Evolutionary conservation across 2,888 invertebrate species (phyloP), one percentile per base, ranked within the genome.

Genomic region (Ectemnius cavifrons): DNA sequence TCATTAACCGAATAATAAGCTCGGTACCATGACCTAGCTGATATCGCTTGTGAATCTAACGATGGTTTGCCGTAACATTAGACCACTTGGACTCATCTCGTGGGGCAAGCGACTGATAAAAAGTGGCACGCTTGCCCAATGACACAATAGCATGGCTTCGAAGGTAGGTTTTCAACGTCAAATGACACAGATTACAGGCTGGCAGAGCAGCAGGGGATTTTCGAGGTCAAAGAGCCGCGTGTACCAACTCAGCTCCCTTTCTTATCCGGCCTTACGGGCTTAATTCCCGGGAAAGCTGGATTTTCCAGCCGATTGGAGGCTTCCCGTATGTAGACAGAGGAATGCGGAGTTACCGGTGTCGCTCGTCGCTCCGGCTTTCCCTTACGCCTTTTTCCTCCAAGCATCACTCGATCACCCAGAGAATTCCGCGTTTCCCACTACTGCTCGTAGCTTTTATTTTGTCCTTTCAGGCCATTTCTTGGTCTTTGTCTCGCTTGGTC

Each of bases 271-370:
- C 68, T 71, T 65, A 58, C 62, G 66, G 16, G 68, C 73, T 78
- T 74, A 81, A 84, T 81, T 83, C 81, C 62, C 75, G 80, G 84
- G 86, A 86, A 87, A 87, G 88, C 82, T 79, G 82, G 84, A 88
- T 88, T 87, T 88, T 88, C 85, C 85, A 79, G 68, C 76, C 85
- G 85, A 87, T 88, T 83, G 76, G 58, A 67, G 63, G 23, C 74
- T 70, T 72, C 71, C 77, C 63, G 73, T 67, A 52, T 71, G 76
- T 67, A 79, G 16, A 28, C 68, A 67, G 37, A 52, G 67, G 69
- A 63, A 74, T 63, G 77, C 73, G 52, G 18, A 59, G 56, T 45
- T 57, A 59, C 28, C 23, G 45, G 27, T 16, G 5, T 37, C 37
- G 37, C 49, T 46, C 62, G 28, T 18, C 59, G 37, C 8, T 56